These are phyloP conservation scores for Tapera naevia DNA, from an alignment of 2,797 vertebrate genomes.

Conservation along the genomic window DNA sequence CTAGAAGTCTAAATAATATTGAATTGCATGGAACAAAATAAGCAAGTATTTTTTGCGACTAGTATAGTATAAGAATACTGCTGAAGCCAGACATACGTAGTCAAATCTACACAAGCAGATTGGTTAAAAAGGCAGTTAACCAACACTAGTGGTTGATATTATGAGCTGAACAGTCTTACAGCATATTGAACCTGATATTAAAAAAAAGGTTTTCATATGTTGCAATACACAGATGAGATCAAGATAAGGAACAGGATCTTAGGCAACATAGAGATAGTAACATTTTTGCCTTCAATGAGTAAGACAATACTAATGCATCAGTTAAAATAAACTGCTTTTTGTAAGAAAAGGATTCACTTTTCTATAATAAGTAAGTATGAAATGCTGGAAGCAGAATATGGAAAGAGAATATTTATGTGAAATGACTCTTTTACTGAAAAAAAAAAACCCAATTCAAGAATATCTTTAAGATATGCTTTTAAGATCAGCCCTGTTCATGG, in stretches of 20 bases:
- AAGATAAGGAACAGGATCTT: background rate
- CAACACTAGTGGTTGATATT: background rate
- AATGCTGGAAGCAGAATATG: background rate
- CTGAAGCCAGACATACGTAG: background rate
- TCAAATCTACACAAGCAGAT: background rate
- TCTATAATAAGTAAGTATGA: background rate
- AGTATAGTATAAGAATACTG: background rate
- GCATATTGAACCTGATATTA: background rate
- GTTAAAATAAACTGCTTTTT: background rate
- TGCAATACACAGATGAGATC: background rate
- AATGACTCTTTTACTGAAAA: background rate
- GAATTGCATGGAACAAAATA: background rate
- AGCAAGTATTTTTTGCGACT: background rate
- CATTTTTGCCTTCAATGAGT: conserved; percentile 16
- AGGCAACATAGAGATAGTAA: background rate
- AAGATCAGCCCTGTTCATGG: background rate
- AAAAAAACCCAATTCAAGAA: background rate
- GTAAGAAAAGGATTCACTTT: background rate
- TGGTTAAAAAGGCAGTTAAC: background rate
- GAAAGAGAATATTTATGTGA: background rate
- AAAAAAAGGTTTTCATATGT: background rate
- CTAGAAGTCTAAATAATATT: background rate
- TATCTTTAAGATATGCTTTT: background rate
- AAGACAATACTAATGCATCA: background rate
- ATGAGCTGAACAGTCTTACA: background rate